A percentile compares a stretch with the other conserved stretches of the same genome.
Conservation (phyloP, 2,113 vertebrate genomes). For the Cyanocitta stelleri region DNA sequence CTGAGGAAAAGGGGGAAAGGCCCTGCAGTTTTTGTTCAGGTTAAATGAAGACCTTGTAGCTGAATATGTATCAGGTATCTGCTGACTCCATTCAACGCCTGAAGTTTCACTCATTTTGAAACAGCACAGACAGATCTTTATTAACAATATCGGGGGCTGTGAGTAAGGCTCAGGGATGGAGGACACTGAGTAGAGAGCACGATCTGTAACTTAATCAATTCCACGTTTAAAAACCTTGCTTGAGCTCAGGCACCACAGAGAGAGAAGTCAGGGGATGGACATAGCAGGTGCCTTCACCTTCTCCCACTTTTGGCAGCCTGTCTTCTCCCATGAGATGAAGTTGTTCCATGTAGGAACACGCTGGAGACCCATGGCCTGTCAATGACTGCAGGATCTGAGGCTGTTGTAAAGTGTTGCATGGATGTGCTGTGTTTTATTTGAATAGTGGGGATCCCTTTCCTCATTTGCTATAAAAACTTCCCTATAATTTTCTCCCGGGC, state of each 20-base stretch:
- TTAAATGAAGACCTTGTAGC: slow-evolving; percentile 20
- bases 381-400: not conserved
- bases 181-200: not conserved
- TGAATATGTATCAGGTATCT: not conserved
- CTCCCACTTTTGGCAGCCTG: not conserved
- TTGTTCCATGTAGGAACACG: not conserved
- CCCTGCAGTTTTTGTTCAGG: slow-evolving; percentile 12
- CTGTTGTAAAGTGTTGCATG: not conserved
- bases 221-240: not conserved
- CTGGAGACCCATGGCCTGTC: not conserved
- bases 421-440: not conserved
- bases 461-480: not conserved
- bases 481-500: not conserved
- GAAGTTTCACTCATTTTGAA: not conserved
- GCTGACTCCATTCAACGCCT: not conserved
- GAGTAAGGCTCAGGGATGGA: not conserved
- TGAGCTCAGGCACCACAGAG: not conserved
- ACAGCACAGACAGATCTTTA: not conserved
- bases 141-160: not conserved
- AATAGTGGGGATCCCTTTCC: not conserved
- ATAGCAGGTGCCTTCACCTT: not conserved
- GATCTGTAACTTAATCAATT: fast-evolving
- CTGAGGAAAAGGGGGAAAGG: not conserved
- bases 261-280: not conserved
- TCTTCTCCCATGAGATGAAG: not conserved